Evolutionary conservation across 2,797 vertebrate species (phyloP), one percentile per base, ranked within the genome.

Genomic region (Spheniscus humboldti): DNA sequence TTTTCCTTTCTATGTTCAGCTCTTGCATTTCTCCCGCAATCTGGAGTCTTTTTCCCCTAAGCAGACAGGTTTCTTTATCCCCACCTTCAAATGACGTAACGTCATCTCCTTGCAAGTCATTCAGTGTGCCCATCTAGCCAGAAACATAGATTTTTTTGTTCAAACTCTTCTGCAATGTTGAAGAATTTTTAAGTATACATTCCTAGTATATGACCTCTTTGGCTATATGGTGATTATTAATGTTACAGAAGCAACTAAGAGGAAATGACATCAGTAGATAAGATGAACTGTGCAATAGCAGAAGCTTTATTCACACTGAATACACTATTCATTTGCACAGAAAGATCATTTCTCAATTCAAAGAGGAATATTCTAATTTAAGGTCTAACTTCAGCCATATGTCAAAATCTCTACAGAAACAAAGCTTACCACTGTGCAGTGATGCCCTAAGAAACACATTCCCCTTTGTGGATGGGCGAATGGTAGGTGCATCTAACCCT

Each of bases 331-430:
- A 98, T 98, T 92, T 97, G 92, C 93, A 97, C 95, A 97, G 97
- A 98, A 98, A 98, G 97, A 98, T 97, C 97, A 97, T 97, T 97
- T 97, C 97, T 98, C 96, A 96, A 97, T 98, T 98, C 96, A 98
- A 95, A 97, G 97, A 80, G 57, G 93, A 97, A 96, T 97, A 97
- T 98, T 98, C 98, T 98, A 98, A 98, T 98, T 98, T 98, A 98
- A 98, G 98, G 97, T 86, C 96, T 94, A 96, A 95, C 91, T 98
- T 98, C 86, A 86, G 97, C 97, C 97, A 97, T 97, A 95, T 97
- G 98, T 98, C 97, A 97, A 97, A 96, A 97, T 98, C 96, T 92
- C 60, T 82, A 31, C 88, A 86, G 97, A 98, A 96, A 98, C 98
- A 98, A 98, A 98, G 98, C 95, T 96, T 77, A 81, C 82, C 89